Conservation (phyloP, 2,113 vertebrate genomes). For the Phaetusa simplex region DNA sequence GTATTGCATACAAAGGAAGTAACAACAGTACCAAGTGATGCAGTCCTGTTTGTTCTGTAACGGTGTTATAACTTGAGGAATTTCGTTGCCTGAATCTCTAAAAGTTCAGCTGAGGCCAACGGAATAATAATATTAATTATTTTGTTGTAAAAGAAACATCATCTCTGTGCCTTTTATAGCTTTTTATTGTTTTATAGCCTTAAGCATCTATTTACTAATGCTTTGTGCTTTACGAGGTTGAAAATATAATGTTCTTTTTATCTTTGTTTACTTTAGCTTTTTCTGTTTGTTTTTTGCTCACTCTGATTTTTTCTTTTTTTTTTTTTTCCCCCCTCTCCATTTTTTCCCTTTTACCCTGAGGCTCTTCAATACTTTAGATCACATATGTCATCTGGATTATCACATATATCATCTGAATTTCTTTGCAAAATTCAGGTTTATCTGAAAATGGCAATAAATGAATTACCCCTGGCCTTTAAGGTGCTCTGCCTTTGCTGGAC, state of each 20-base stretch:
- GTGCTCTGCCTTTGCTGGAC: not conserved
- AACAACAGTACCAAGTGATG: not conserved
- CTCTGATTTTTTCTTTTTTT: not conserved
- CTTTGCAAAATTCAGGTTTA: not conserved
- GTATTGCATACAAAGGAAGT: conserved; percentile 14
- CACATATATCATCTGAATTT: no score
- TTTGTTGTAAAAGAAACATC: not conserved
- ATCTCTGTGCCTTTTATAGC: not conserved
- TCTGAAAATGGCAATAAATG: not conserved
- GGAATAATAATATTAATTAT: conserved; percentile 2
- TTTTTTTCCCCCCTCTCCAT: no score
- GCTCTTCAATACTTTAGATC: not conserved
- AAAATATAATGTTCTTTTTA: not conserved
- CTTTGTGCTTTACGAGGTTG: not conserved
- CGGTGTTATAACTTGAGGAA: not conserved
- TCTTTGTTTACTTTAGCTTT: conserved; percentile 33
- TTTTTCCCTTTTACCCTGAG: not conserved
- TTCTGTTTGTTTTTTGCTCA: not conserved
- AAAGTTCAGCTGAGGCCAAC: not conserved
- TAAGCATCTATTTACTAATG: not conserved
- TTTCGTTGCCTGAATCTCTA: not conserved
- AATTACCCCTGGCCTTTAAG: not conserved
- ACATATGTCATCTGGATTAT: not conserved
- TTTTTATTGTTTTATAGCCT: conserved; percentile 26
- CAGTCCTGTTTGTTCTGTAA: not conserved